These are phyloP conservation scores for Pharmacophagus antenor DNA, from an alignment of 2,888 invertebrate species.

Conservation along the genomic window DNA sequence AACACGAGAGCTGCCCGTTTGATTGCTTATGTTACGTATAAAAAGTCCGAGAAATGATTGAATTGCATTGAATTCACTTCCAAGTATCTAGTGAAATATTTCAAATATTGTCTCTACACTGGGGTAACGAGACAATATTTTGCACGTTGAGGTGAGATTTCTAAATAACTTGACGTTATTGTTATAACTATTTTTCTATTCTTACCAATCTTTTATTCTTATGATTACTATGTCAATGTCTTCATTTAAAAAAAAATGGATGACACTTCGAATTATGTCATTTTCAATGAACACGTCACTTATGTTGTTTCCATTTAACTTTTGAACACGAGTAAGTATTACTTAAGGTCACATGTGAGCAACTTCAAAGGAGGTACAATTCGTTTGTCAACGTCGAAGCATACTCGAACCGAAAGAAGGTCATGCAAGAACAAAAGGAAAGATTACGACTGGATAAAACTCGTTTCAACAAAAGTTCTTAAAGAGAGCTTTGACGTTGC, in stretches of 20 bases:
- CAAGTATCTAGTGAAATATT: no score
- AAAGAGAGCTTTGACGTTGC: slow-evolving; percentile 21
- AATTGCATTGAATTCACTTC: no score
- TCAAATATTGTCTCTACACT: no score
- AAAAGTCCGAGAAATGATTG: no score
- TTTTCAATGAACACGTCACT: not conserved
- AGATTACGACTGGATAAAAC: slow-evolving; percentile 27
- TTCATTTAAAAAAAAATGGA: not conserved
- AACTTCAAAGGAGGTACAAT: slow-evolving; percentile 13
- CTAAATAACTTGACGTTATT: no score
- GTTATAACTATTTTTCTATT: no score
- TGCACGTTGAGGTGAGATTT: no score
- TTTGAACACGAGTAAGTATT: not conserved
- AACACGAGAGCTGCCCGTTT: no score
- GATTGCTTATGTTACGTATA: no score
- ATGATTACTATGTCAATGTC: not conserved
- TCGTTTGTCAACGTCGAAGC: slow-evolving; percentile 26
- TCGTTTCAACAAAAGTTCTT: slow-evolving; percentile 24
- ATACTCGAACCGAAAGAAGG: slow-evolving; percentile 17
- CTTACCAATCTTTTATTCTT: no score
- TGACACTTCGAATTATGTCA: not conserved
- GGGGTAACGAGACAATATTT: no score
- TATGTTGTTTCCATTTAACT: not conserved
- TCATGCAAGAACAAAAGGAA: slow-evolving; percentile 25
- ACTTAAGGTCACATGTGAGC: slow-evolving; percentile 16